Evolutionary conservation across 2,113 vertebrate genomes (phyloP).

Genomic region (Sus scrofa): T2T-Sscrofa CM000830.6:15617001-15617500

Average conservation of each 20-base stretch:
- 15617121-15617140: conserved; percentile 81
- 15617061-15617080: conserved; percentile 82
- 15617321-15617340: conserved; percentile 93
- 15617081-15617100: conserved; percentile 82
- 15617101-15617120: conserved; percentile 86
- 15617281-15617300: conserved; percentile 91
- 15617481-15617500: conserved; percentile 78
- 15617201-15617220: conserved; percentile 88
- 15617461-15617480: conserved; percentile 89
- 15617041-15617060: conserved; percentile 86
- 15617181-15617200: conserved; percentile 86
- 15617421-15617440: conserved; percentile 98
- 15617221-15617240: conserved; percentile 85
- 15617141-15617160: conserved; percentile 89
- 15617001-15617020: conserved; percentile 81
- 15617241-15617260: conserved; percentile 75
- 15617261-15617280: conserved; percentile 85
- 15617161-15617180: conserved; percentile 85
- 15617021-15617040: conserved; percentile 83
- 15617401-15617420: conserved; percentile 96
- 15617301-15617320: conserved; percentile 90
- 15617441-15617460: conserved; percentile 98
- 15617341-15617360: conserved; percentile 95
- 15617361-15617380: conserved; percentile 89
- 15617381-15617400: conserved; percentile 90